These are phyloP conservation scores for Athripsodes cinereus DNA, from an alignment of 2,888 invertebrate species.

Conservation along the genomic window DNA sequence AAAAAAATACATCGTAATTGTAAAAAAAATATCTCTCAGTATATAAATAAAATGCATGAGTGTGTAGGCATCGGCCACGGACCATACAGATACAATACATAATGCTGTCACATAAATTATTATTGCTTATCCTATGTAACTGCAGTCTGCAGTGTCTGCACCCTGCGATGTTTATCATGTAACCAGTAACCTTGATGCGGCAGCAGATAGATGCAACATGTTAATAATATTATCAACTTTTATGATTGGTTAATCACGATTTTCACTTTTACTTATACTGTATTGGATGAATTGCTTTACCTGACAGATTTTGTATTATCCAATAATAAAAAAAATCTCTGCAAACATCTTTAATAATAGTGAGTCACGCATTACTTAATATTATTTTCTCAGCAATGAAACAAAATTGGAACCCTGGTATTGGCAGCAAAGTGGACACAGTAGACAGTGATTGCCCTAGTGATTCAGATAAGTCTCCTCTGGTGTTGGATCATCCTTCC, in stretches of 20 bases:
- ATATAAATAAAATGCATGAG: too few relatives aligned
- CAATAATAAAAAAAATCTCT: neutral
- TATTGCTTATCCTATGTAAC: too few relatives aligned
- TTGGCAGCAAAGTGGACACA: conserved; percentile 14
- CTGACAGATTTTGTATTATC: neutral
- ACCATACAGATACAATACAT: neutral
- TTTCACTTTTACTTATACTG: neutral
- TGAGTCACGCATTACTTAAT: neutral
- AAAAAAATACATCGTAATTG: too few relatives aligned
- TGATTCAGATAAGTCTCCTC: conserved; percentile 9
- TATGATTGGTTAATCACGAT: too few relatives aligned
- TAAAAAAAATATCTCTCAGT: too few relatives aligned
- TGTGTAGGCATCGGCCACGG: neutral
- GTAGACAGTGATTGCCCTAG: conserved; percentile 15
- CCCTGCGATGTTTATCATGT: too few relatives aligned
- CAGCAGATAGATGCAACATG: too few relatives aligned
- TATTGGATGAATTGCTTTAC: neutral
- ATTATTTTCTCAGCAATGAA: conserved; percentile 7
- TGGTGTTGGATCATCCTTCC: conserved; percentile 10
- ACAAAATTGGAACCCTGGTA: conserved; percentile 17
- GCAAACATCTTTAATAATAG: neutral
- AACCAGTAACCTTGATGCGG: too few relatives aligned
- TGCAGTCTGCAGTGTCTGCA: too few relatives aligned
- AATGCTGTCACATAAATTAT: neutral
- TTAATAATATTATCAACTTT: too few relatives aligned